These are phyloP conservation scores for Drosophila suboccidentalis DNA, from an alignment of 2,888 invertebrate genomes.

Conservation along the genomic window DNA sequence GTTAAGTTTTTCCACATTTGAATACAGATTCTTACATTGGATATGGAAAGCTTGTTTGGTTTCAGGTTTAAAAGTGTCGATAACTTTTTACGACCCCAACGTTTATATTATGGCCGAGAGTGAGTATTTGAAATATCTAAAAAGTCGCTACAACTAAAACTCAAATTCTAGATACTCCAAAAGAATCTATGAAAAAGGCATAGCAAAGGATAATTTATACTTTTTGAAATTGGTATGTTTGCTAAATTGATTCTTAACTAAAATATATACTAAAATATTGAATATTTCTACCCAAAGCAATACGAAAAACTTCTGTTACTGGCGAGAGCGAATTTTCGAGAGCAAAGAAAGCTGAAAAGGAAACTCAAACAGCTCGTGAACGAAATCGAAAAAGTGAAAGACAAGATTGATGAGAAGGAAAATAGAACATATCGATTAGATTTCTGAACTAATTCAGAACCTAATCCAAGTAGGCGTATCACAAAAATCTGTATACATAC, in stretches of 20 bases:
- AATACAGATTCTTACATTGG: neutral
- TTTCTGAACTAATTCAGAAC: neutral
- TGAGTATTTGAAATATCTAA: neutral
- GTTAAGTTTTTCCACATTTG: conserved; percentile 4
- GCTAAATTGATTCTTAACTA: neutral
- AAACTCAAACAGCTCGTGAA: conserved; percentile 5
- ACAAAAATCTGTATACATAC: too few species aligned
- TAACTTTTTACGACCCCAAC: conserved; percentile 12
- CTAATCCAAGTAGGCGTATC: conserved; percentile 8
- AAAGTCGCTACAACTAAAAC: neutral
- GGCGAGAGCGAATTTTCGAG: conserved; percentile 4
- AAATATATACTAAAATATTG: neutral
- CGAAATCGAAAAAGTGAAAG: conserved; percentile 4
- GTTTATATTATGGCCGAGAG: conserved; percentile 7
- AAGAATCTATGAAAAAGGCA: conserved; percentile 43
- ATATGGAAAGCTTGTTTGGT: conserved; percentile 23
- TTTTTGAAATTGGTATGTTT: conserved; percentile 24
- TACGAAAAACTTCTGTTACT: conserved; percentile 9
- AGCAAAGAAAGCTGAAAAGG: conserved; percentile 7
- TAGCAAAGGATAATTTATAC: conserved; percentile 49
- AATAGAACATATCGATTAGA: conserved; percentile 1
- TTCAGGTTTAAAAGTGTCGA: conserved; percentile 7
- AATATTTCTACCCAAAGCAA: conserved; percentile 1
- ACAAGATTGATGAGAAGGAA: conserved; percentile 13
- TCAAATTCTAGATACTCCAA: conserved; percentile 15